Base-by-base conservation (phyloP, 2,888 invertebrate genomes). In the Lumbricus terrestris region DNA sequence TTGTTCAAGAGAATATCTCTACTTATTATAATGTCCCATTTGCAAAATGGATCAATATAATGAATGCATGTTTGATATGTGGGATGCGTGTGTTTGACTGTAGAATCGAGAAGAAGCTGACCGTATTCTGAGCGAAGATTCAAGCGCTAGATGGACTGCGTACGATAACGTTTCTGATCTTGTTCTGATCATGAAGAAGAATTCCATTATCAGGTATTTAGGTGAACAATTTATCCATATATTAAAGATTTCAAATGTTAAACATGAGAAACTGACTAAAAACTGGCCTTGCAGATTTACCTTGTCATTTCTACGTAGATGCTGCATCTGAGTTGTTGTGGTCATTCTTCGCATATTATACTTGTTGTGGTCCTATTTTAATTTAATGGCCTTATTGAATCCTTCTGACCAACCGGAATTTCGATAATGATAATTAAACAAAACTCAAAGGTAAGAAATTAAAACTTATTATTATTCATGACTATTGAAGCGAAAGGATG, bases 101-200 rank as follows among this genome's bases (percentile, higher is more conserved):
- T 69, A 69, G 69, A 69, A 69, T 69, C 69, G 13, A 13, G 69
- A 69, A n/a, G n/a, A n/a, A n/a, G 69, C 69, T 69, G 69, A 0
- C 29, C 13, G 29, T 69, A 69, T 69, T 69, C n/a, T 69, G 69
- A 69, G n/a, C n/a, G 69, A 69, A n/a, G 69, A 69, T 69, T 69
- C 69, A 69, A 29, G 5, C 16, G 2, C 29, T 69, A 69, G n/a
- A 69, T 69, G 69, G 69, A 69, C 29, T 69, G 29, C 69, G n/a
- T 69, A 69, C n/a, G n/a, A 8, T n/a, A 69, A n/a, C n/a, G n/a
- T 16, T n/a, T 5, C 69, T 69, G 29, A 69, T 6, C 69, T 69
- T 69, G 69, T 69, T 69, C n/a, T 69, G n/a, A 69, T n/a, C 69
- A 69, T 69, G 69, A 69, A 69, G n/a, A 69, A 69, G 69, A 69